These are phyloP conservation scores for Azemiops feae DNA, from an alignment of 2,113 vertebrate genomes.

Conservation along the genomic window DNA sequence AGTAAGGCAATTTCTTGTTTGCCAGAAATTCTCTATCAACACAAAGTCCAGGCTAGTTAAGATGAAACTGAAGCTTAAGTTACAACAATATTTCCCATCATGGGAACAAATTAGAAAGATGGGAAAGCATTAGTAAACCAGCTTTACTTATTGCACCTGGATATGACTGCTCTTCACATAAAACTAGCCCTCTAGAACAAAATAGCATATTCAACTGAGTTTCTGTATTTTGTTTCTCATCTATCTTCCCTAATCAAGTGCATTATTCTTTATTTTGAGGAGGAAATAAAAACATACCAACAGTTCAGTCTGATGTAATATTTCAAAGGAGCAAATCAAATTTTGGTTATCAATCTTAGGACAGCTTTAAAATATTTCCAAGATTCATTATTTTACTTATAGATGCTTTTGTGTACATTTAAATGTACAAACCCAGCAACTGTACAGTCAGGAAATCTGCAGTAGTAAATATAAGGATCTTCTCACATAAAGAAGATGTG, in stretches of 20 bases:
- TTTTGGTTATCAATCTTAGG: background rate
- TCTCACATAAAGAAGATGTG: background rate
- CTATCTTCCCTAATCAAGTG: background rate
- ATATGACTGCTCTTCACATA: background rate
- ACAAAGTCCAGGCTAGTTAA: background rate
- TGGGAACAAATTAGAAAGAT: background rate
- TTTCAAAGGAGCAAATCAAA: background rate
- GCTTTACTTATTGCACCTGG: background rate
- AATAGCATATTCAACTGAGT: background rate
- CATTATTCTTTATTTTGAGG: background rate
- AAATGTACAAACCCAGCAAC: background rate
- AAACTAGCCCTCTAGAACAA: background rate
- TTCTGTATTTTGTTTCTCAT: background rate
- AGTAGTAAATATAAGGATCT: background rate
- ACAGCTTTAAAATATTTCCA: background rate
- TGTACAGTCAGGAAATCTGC: background rate
- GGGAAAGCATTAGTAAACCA: background rate
- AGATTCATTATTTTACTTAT: background rate
- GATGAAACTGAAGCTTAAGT: background rate
- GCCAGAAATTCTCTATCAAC: background rate
- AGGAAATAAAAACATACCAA: background rate
- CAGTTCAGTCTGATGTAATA: background rate
- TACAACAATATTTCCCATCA: background rate
- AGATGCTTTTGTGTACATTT: background rate
- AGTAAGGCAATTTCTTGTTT: slow-evolving; percentile 30